phyloP scores from a whole-genome alignment of 2,797 vertebrate genomes.

The Leptatherina wallacei region DNA sequence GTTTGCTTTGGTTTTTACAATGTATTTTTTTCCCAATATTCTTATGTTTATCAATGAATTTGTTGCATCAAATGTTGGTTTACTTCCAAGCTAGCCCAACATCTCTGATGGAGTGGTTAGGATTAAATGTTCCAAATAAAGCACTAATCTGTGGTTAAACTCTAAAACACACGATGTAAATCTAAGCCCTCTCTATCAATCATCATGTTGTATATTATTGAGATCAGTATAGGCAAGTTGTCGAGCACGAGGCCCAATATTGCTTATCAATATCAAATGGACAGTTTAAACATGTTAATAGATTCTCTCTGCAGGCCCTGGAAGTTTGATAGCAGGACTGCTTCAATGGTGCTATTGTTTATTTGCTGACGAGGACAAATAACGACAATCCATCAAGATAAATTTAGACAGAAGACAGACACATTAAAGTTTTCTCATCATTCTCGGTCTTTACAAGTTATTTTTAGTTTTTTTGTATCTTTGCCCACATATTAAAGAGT shows the following conservation, averaged over 20 bases:
- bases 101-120: conserved; percentile 6
- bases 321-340: conserved; percentile 91
- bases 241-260: conserved; percentile 2
- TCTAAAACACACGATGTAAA: conserved; percentile 16
- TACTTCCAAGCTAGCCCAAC: background rate
- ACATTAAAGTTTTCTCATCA: conserved; percentile 83
- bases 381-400: conserved; percentile 92
- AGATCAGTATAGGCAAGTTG: conserved; percentile 25
- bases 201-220: conserved; percentile 27
- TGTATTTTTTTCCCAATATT: background rate
- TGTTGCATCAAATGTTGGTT: background rate
- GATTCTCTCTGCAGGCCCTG: conserved; percentile 86
- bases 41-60: background rate
- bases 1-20: background rate
- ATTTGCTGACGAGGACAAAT: conserved; percentile 92
- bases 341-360: conserved; percentile 89
- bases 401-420: conserved; percentile 83
- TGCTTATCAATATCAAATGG: conserved; percentile 32
- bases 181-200: conserved; percentile 31
- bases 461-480: background rate
- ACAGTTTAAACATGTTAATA: conserved; percentile 73
- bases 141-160: conserved; percentile 31
- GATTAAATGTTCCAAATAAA: conserved; percentile 41
- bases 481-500: background rate
- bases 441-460: conserved; percentile 71